These are phyloP conservation scores for Hydrotaea cyrtoneurina DNA, from an alignment of 2,888 invertebrate genomes.

Conservation along the genomic window DNA sequence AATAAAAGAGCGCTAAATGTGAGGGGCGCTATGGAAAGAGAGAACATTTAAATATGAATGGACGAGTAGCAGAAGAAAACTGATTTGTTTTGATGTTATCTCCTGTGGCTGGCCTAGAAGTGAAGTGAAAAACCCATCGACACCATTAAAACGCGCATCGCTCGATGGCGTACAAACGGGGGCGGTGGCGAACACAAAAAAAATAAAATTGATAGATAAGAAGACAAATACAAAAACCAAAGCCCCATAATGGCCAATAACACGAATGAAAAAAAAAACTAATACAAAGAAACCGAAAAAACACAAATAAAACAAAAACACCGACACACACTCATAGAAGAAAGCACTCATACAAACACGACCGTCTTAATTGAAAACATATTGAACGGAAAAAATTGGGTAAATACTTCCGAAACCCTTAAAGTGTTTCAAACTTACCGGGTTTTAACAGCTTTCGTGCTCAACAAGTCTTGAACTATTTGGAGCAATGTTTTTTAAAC, in stretches of 20 bases:
- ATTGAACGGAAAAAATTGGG: not conserved
- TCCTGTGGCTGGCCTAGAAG: not conserved
- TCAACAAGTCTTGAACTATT: too few relatives aligned
- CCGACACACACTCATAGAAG: not conserved
- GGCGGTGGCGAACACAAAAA: not conserved
- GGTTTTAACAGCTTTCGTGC: too few relatives aligned
- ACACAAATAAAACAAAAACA: constrained; percentile 1
- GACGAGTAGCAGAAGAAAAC: not conserved
- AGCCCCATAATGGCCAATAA: not conserved
- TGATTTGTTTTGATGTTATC: constrained; percentile 47
- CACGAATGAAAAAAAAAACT: not conserved
- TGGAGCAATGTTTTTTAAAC: too few relatives aligned
- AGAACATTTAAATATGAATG: constrained; percentile 7
- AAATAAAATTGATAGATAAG: constrained; percentile 42
- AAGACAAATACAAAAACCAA: constrained; percentile 35
- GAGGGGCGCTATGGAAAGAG: not conserved
- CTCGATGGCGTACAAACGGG: constrained; percentile 3
- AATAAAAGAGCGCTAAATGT: not conserved
- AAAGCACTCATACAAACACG: not conserved
- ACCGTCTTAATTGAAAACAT: constrained; percentile 24
- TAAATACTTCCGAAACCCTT: too few relatives aligned
- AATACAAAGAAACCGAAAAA: not conserved
- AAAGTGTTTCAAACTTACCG: not conserved
- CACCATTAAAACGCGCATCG: not conserved
- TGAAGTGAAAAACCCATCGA: not conserved